phyloP scores from a whole-genome alignment of 2,797 vertebrate species.

The Falco biarmicus region DNA sequence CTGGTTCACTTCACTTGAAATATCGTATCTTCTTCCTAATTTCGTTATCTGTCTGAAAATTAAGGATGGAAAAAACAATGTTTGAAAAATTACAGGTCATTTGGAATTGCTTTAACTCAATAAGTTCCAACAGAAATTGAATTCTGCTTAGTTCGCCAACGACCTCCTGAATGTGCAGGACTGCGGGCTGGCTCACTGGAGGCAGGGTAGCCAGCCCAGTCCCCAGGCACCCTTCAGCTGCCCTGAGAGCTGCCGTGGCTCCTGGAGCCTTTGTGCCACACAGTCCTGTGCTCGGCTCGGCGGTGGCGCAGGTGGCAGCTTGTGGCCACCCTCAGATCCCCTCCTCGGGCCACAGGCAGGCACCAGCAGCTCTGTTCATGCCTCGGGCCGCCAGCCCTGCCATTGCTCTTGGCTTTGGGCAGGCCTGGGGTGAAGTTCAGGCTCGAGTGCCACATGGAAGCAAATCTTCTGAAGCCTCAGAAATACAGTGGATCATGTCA shows the following conservation, averaged over 20 bases:
- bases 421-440: background rate
- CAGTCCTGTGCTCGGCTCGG: background rate
- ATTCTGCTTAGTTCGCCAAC: background rate
- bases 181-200: background rate
- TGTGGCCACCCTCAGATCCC: background rate
- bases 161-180: background rate
- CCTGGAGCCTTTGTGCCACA: background rate
- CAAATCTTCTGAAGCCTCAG: background rate
- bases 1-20: background rate
- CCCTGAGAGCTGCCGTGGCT: background rate
- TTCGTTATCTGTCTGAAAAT: background rate
- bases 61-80: background rate
- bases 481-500: background rate
- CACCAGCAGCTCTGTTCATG: background rate
- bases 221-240: background rate
- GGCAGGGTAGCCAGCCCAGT: background rate
- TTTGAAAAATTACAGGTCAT: conserved; percentile 6
- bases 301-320: accelerated
- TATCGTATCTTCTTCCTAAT: background rate
- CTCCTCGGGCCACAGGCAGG: background rate
- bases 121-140: background rate
- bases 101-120: background rate
- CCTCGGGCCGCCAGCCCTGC: background rate
- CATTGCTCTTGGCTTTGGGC: background rate
- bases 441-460: background rate